Evolutionary conservation across 2,113 vertebrate species (phyloP).

Genomic region (Antigone vipio): DNA sequence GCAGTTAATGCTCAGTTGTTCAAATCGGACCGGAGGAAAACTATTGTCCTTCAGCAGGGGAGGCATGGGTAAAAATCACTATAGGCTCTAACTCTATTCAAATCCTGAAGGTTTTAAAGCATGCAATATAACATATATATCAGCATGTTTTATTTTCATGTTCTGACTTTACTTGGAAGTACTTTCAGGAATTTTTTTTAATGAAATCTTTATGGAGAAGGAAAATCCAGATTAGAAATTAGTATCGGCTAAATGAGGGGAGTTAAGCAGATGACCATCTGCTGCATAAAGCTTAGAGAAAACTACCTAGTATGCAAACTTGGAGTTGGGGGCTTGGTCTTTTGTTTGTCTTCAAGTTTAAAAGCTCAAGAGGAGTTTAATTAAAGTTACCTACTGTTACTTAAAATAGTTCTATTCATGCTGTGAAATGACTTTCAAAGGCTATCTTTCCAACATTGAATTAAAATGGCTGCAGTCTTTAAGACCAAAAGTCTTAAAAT

Average conservation of each 20-base stretch:
- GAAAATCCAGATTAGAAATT: background rate
- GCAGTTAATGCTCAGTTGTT: background rate
- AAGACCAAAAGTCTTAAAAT: background rate
- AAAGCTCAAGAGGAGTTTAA: background rate
- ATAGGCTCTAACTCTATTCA: background rate
- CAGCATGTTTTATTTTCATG: background rate
- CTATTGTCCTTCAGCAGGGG: background rate
- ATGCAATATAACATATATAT: background rate
- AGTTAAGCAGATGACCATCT: background rate
- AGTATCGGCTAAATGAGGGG: background rate
- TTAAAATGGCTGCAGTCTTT: background rate
- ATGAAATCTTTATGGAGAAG: background rate
- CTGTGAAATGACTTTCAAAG: background rate
- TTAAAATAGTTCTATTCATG: background rate
- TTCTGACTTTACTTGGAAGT: background rate
- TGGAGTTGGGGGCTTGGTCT: background rate
- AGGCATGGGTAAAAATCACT: background rate
- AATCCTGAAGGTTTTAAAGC: background rate
- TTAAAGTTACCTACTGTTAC: background rate
- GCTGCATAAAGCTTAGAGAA: background rate
- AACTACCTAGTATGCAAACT: background rate
- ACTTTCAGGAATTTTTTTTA: background rate
- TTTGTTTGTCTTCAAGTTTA: background rate
- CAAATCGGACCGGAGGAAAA: background rate
- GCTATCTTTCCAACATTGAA: background rate